Conservation (phyloP, 2,888 invertebrate species). For the Hartigia nigra region DNA sequence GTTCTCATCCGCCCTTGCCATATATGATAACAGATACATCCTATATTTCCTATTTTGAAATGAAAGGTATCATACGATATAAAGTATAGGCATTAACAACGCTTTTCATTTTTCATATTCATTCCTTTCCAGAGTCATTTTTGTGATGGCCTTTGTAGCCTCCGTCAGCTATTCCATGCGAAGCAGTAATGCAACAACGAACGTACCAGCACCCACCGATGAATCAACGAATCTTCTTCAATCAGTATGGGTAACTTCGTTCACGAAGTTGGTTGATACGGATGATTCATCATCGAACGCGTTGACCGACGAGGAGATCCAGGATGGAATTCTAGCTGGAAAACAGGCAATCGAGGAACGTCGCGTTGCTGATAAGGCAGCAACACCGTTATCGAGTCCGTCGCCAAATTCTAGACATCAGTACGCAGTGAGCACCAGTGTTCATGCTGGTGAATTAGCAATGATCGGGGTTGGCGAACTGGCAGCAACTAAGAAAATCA, state of each 20-base stretch:
- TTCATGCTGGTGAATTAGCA: constrained; percentile 73
- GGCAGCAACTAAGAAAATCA: constrained; percentile 74
- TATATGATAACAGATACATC: neutral
- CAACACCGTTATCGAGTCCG: constrained; percentile 68
- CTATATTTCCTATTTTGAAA: neutral
- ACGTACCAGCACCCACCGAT: constrained; percentile 35
- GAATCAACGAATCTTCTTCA: constrained; percentile 23
- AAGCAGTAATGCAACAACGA: constrained; percentile 42
- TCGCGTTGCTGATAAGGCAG: constrained; percentile 69
- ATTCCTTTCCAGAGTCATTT: constrained; percentile 65
- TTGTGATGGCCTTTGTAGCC: constrained; percentile 68
- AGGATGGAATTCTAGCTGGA: constrained; percentile 70
- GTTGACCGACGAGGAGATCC: constrained; percentile 64
- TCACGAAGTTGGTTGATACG: constrained; percentile 24
- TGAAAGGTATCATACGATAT: neutral
- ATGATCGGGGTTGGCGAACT: constrained; percentile 77
- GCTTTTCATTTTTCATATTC: neutral
- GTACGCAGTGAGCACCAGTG: constrained; percentile 74
- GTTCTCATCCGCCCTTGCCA: neutral
- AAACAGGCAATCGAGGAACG: constrained; percentile 70
- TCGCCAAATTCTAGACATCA: constrained; percentile 79
- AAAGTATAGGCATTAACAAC: neutral
- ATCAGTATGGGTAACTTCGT: constrained; percentile 24
- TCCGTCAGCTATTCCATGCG: constrained; percentile 69
- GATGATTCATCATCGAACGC: constrained; percentile 15